Evolutionary conservation across 2,888 invertebrate genomes (phyloP), one percentile per base, ranked within the genome.

Genomic region (Caenorhabditis angaria): DNA sequence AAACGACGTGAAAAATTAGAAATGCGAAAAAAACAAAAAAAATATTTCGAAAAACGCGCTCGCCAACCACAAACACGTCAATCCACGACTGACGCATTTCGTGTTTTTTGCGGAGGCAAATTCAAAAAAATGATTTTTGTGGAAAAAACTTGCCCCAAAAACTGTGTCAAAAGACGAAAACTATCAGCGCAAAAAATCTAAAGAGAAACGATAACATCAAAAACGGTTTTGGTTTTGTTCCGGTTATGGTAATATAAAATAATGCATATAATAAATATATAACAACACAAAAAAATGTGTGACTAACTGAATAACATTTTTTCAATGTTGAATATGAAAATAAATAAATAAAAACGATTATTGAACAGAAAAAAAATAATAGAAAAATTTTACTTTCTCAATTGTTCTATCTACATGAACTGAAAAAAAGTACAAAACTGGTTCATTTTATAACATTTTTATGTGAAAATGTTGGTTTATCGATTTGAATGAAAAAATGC

Each of bases 251-350:
- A 41, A 41, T 41, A 41, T 14, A 41, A 41, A 41, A 41, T 18
- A 6, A 41, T 32, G 32, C 10, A 32, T 32, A 32, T 32, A 10
- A 8, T 8, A 32, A 32, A 32, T 18, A 61, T 24, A 18, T 27
- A 68, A 77, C 28, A 53, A 50, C 4, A 62, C n/a, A 27, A 62
- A 5, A n/a, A n/a, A n/a, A n/a, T n/a, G n/a, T n/a, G n/a, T n/a
- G n/a, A n/a, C n/a, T n/a, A n/a, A n/a, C n/a, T n/a, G n/a, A n/a
- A n/a, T n/a, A n/a, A n/a, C n/a, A n/a, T n/a, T n/a, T n/a, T n/a
- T n/a, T n/a, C n/a, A n/a, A n/a, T n/a, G n/a, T 41, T 41, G 10
- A 41, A 41, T 6, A 32, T 32, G 12, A 32, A 32, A 32, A 32
- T 32, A 32, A 8, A 32, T 32, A 12, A 32, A 32, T 32, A 41